phyloP scores from a whole-genome alignment of 2,113 vertebrate species.

The Cephalopterus ornatus region DNA sequence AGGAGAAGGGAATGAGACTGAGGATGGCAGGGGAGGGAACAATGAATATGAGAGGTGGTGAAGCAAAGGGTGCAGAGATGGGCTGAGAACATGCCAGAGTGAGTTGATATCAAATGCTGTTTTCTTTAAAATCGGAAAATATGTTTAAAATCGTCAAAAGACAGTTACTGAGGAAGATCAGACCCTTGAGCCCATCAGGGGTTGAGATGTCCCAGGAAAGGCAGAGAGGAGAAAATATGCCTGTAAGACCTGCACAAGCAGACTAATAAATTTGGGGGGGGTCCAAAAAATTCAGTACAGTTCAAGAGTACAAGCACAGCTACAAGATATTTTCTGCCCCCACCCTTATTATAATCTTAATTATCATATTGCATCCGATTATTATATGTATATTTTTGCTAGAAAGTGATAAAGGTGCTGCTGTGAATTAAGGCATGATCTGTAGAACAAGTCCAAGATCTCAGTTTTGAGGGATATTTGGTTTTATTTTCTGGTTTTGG shows the following conservation, averaged over 20 bases:
- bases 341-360: not conserved
- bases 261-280: not conserved
- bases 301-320: not conserved
- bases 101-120: not conserved
- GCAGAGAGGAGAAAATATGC: not conserved
- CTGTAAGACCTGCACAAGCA: not conserved
- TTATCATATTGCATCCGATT: not conserved
- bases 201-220: not conserved
- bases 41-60: rapidly evolving
- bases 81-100: rapidly evolving
- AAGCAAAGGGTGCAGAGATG: not conserved
- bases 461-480: not conserved
- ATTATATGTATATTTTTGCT: not conserved
- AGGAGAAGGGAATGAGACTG: not conserved
- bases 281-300: not conserved
- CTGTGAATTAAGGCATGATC: not conserved
- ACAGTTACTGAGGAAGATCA: not conserved
- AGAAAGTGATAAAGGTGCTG: not conserved
- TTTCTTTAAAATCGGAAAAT: not conserved
- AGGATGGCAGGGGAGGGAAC: not conserved
- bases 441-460: not conserved
- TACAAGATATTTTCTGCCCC: not conserved
- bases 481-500: not conserved
- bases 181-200: not conserved
- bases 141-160: not conserved